Conservation (phyloP, 1,140 invertebrate species). For the Diploscapter pachys region DNA sequence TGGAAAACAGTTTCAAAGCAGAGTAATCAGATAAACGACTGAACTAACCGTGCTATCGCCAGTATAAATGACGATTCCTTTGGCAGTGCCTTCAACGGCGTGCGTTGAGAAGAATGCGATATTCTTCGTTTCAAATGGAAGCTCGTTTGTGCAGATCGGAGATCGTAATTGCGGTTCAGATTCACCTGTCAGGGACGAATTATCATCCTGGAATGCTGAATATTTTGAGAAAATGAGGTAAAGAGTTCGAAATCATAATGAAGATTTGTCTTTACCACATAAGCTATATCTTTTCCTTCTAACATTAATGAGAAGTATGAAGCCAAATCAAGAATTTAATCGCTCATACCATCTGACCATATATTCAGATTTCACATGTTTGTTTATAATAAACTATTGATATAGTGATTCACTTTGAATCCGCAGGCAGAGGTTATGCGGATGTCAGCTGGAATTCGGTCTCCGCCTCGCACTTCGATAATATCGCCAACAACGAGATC, state of each 20-base stretch:
- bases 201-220: conserved; percentile 65
- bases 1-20: too few relatives aligned
- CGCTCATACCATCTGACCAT: too few relatives aligned
- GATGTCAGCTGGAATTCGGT: conserved; percentile 47
- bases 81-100: conserved; percentile 72
- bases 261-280: neutral
- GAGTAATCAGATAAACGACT: too few relatives aligned
- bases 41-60: too few relatives aligned
- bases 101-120: conserved; percentile 39
- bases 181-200: conserved; percentile 75
- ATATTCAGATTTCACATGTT: too few relatives aligned
- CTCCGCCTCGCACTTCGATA: conserved; percentile 48
- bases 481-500: conserved; percentile 48
- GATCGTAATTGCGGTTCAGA: conserved; percentile 69
- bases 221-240: too few relatives aligned
- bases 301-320: too few relatives aligned
- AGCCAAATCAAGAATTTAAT: too few relatives aligned
- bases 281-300: neutral
- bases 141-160: conserved; percentile 67
- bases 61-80: conserved; percentile 92
- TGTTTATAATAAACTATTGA: too few relatives aligned
- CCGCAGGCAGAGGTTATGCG: conserved; percentile 30
- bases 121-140: conserved; percentile 39
- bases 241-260: too few relatives aligned
- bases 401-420: conserved; percentile 40